These are phyloP conservation scores for Agrochola lychnidis DNA, from an alignment of 2,888 invertebrate genomes.

Conservation along the genomic window DNA sequence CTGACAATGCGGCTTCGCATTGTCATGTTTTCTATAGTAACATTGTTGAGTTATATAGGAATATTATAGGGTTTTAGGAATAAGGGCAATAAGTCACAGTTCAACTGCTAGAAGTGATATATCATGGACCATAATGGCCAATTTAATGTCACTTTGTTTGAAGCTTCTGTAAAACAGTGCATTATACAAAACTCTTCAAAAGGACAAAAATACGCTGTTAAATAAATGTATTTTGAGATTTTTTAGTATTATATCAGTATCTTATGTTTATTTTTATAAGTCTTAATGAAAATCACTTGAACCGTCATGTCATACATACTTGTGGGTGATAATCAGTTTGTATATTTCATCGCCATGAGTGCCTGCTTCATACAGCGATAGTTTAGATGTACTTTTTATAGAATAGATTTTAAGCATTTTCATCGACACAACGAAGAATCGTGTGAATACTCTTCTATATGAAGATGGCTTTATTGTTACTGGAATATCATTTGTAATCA, in stretches of 20 bases:
- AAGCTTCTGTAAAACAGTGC: conserved; percentile 33
- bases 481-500: conserved; percentile 1
- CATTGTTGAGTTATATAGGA: conserved; percentile 20
- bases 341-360: conserved; percentile 73
- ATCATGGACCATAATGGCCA: conserved; percentile 14
- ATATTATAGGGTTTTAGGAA: conserved; percentile 25
- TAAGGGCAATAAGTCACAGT: conserved; percentile 9
- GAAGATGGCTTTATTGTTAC: conserved; percentile 36
- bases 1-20: too few relatives aligned
- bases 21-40: conserved; percentile 19
- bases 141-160: conserved; percentile 16
- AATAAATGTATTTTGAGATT: conserved; percentile 67
- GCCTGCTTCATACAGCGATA: conserved; percentile 80
- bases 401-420: conserved; percentile 62
- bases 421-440: conserved; percentile 68
- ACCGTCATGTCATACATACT: conserved; percentile 38
- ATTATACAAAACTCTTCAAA: conserved; percentile 29
- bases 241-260: conserved; percentile 71
- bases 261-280: conserved; percentile 50
- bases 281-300: conserved; percentile 28
- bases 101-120: conserved; percentile 30
- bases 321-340: conserved; percentile 55
- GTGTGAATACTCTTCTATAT: conserved; percentile 60
- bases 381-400: conserved; percentile 66
- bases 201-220: conserved; percentile 42